These are phyloP conservation scores for Orthosia cruda DNA, from an alignment of 2,888 invertebrate genomes.

Conservation along the genomic window DNA sequence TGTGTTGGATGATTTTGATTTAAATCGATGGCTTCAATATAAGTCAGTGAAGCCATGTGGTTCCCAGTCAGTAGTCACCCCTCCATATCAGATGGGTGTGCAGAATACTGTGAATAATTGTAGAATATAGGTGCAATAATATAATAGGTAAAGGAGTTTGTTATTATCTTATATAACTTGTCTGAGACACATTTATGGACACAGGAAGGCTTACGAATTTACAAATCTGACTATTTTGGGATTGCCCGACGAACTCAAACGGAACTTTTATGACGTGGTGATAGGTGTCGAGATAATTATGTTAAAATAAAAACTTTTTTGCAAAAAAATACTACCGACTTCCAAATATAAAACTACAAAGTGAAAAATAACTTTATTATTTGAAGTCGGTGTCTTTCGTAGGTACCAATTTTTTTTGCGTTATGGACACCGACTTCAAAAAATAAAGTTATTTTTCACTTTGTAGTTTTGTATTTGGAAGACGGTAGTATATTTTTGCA, in stretches of 20 bases:
- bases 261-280: slow-evolving; percentile 14
- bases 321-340: too few relatives aligned
- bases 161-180: background rate
- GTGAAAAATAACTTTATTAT: too few relatives aligned
- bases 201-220: background rate
- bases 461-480: too few relatives aligned
- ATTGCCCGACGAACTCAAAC: slow-evolving; percentile 23
- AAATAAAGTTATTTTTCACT: too few relatives aligned
- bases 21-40: background rate
- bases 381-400: too few relatives aligned
- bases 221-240: slow-evolving; percentile 5
- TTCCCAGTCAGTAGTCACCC: background rate
- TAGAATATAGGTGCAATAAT: background rate
- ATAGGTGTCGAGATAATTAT: background rate
- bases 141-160: background rate
- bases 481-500: too few relatives aligned
- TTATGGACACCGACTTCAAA: too few relatives aligned
- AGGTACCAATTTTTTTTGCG: too few relatives aligned
- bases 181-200: background rate
- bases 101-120: background rate
- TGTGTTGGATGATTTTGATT: background rate
- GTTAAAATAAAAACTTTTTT: too few relatives aligned
- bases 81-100: slow-evolving; percentile 10
- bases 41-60: slow-evolving; percentile 32
- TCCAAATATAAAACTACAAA: too few relatives aligned